Conservation (phyloP, 2,888 invertebrate genomes). For the Melikaiella ostensackeni region DNA sequence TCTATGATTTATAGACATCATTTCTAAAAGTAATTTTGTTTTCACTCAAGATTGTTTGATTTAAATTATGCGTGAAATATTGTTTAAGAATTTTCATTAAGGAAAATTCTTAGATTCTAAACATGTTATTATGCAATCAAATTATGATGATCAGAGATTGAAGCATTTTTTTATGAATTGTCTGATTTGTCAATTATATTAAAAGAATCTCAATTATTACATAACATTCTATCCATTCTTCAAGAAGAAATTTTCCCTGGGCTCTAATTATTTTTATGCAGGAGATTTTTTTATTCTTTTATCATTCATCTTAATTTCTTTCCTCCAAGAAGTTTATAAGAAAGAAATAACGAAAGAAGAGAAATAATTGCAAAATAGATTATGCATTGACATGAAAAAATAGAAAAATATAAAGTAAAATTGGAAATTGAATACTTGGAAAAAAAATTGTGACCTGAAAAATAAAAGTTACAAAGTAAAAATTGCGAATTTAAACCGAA, state of each 20-base stretch:
- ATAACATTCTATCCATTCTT: no score
- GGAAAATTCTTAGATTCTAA: not conserved
- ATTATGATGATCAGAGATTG: no score
- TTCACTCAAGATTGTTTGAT: not conserved
- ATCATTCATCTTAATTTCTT: not conserved
- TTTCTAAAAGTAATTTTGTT: not conserved
- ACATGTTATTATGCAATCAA: not conserved
- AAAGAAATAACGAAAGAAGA: not conserved
- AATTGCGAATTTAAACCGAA: not conserved
- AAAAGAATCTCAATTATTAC: no score
- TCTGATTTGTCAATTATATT: no score
- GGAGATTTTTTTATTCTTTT: no score
- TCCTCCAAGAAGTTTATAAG: not conserved
- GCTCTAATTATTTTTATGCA: not conserved
- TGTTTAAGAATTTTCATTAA: not conserved
- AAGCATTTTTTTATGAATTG: no score
- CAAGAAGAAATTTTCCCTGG: no score
- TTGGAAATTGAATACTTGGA: not conserved
- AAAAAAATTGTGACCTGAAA: not conserved
- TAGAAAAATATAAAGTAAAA: not conserved
- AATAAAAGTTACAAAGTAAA: not conserved
- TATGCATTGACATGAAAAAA: not conserved
- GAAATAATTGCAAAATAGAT: not conserved
- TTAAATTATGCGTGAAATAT: not conserved
- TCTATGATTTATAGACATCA: constrained; percentile 7